A percentile compares a stretch with the other conserved stretches of the same genome.
Conservation (phyloP, 64 coral and sea anemone genomes). For the Orbicella faveolata region DNA sequence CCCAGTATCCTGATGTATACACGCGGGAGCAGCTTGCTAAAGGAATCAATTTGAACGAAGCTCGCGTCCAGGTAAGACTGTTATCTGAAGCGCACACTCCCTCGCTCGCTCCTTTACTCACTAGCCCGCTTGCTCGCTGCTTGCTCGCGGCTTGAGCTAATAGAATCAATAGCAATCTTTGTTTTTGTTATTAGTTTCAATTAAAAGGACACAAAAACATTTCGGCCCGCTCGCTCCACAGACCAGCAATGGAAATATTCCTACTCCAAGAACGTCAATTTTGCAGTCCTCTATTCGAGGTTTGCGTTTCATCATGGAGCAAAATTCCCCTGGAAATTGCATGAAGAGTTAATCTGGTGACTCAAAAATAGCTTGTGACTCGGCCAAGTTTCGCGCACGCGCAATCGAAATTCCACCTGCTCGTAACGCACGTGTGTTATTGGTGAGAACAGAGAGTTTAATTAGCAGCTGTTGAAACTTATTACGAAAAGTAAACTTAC, state of each 20-base stretch:
- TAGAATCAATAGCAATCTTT: constrained; percentile 74
- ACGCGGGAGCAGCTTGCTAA: constrained; percentile 79
- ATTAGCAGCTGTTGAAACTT: constrained; percentile 84
- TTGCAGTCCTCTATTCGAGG: neutral
- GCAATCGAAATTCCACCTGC: constrained; percentile 37
- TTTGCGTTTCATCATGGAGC: too few relatives aligned
- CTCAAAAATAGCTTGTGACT: constrained; percentile 3
- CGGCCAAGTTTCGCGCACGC: constrained; percentile 2
- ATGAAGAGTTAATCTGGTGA: neutral
- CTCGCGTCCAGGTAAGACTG: constrained; percentile 78
- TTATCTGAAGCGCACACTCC: neutral
- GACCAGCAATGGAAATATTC: neutral
- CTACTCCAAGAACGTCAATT: neutral
- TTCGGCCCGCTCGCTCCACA: neutral
- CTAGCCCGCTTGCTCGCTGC: neutral
- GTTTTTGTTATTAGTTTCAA: constrained; percentile 79
- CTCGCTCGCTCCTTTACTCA: neutral
- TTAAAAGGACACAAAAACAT: constrained; percentile 69
- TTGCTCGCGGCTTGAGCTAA: constrained; percentile 41
- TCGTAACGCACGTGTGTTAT: constrained; percentile 56
- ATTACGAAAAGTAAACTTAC: constrained; percentile 68
- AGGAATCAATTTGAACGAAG: constrained; percentile 79
- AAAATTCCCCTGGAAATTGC: neutral
- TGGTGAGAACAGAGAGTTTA: constrained; percentile 52
- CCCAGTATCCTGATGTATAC: constrained; percentile 85